These are phyloP conservation scores for Dipodomys stephensi DNA, from an alignment of 2,113 vertebrate species.

Conservation along the genomic window DNA sequence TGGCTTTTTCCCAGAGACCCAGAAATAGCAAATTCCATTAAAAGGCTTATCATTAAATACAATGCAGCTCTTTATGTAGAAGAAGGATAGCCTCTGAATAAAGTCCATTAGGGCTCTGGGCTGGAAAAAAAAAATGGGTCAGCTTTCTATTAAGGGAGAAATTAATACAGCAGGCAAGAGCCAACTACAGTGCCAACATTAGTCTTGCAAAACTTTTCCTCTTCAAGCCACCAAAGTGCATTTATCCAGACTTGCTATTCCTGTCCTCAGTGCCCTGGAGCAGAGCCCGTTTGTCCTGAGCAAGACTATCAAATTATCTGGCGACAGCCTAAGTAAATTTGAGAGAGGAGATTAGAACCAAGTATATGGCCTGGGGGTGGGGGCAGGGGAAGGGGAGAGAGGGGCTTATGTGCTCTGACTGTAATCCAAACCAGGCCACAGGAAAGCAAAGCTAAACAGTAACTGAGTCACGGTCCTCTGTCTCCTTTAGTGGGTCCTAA, in stretches of 20 bases:
- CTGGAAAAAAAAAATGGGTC: slow-evolving; percentile 70
- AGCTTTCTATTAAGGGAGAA: slow-evolving; percentile 74
- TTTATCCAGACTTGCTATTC: slow-evolving; percentile 62
- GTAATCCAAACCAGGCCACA: neutral
- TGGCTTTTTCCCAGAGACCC: slow-evolving; percentile 68
- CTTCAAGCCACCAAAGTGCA: slow-evolving; percentile 11
- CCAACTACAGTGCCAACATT: neutral
- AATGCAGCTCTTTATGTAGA: slow-evolving; percentile 73
- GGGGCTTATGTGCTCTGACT: neutral
- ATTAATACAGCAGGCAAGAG: slow-evolving; percentile 43
- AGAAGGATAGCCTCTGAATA: slow-evolving; percentile 70
- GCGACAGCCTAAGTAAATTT: slow-evolving; percentile 20
- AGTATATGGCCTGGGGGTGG: neutral
- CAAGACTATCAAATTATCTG: slow-evolving; percentile 64
- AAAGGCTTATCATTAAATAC: slow-evolving; percentile 77
- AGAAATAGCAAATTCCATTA: slow-evolving; percentile 81
- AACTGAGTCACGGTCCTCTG: neutral
- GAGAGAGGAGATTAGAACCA: slow-evolving; percentile 18
- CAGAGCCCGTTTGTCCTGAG: slow-evolving; percentile 15
- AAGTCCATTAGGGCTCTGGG: slow-evolving; percentile 69
- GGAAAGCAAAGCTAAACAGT: slow-evolving; percentile 3
- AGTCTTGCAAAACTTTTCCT: slow-evolving; percentile 52
- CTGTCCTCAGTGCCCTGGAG: slow-evolving; percentile 63
- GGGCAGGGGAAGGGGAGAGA: neutral
- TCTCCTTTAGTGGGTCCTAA: neutral